phyloP scores from a whole-genome alignment of 2,113 vertebrate species.

The Saguinus imperator region DNA sequence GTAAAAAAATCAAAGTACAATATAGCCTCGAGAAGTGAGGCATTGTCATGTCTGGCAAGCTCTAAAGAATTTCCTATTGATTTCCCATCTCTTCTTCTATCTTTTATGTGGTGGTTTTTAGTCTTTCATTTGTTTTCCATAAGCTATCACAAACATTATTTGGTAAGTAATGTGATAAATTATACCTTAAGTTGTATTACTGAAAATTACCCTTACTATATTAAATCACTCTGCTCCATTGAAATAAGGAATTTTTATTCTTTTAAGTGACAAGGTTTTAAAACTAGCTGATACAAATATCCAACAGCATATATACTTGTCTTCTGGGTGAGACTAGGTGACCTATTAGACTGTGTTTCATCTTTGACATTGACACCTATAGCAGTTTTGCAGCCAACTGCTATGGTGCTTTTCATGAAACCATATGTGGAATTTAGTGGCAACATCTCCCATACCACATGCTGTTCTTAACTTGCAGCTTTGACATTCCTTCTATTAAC shows the following conservation, averaged over 20 bases:
- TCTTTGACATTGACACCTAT: not conserved
- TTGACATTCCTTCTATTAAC: not conserved
- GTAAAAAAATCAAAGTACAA: not conserved
- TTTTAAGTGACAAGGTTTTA: not conserved
- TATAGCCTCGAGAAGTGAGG: not conserved
- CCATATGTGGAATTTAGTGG: not conserved
- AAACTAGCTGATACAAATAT: not conserved
- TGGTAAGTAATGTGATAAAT: not conserved
- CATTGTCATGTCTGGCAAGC: not conserved
- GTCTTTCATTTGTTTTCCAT: not conserved
- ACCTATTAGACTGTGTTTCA: not conserved
- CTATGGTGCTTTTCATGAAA: not conserved
- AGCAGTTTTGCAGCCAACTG: not conserved
- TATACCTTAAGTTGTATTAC: not conserved
- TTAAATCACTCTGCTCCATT: not conserved
- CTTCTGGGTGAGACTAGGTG: not conserved
- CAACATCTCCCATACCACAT: not conserved
- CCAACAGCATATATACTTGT: not conserved
- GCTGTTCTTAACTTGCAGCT: not conserved
- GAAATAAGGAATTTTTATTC: conserved; percentile 6
- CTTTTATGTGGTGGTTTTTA: not conserved
- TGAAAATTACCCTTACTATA: not conserved
- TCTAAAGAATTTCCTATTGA: not conserved
- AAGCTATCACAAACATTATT: not conserved
- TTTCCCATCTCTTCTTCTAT: conserved; percentile 2